Conservation (phyloP, 35 echinoderm and acorn worm genomes). For the Strongylocentrotus purpuratus region DNA sequence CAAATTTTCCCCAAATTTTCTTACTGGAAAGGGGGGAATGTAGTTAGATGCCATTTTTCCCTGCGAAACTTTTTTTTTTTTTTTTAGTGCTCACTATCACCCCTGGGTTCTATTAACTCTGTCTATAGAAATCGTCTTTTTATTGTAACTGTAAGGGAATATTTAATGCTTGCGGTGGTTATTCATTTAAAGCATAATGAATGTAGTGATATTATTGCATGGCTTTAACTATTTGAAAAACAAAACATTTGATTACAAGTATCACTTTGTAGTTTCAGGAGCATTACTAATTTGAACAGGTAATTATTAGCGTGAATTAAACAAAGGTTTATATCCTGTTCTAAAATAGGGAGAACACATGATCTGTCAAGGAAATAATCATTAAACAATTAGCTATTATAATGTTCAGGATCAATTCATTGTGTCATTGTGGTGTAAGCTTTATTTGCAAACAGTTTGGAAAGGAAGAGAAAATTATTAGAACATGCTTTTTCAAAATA, state of each 20-base stretch:
- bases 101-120: no score
- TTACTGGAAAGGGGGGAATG: no score
- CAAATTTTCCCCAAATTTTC: no score
- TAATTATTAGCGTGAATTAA: background rate
- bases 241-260: background rate
- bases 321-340: background rate
- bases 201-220: no score
- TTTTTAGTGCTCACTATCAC: no score
- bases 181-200: no score
- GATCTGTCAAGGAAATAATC: background rate
- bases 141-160: no score
- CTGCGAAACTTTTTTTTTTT: no score
- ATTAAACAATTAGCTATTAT: conserved; percentile 2
- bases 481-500: background rate
- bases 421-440: background rate
- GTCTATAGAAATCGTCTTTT: no score
- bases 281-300: background rate
- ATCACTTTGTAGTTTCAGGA: background rate
- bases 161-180: no score
- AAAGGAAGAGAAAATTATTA: background rate
- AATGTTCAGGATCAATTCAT: background rate
- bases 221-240: background rate
- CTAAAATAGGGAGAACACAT: background rate
- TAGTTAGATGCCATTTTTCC: no score
- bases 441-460: background rate